Evolutionary conservation across 2,888 invertebrate species (phyloP).

Genomic region (Diabrotica balteata): DNA sequence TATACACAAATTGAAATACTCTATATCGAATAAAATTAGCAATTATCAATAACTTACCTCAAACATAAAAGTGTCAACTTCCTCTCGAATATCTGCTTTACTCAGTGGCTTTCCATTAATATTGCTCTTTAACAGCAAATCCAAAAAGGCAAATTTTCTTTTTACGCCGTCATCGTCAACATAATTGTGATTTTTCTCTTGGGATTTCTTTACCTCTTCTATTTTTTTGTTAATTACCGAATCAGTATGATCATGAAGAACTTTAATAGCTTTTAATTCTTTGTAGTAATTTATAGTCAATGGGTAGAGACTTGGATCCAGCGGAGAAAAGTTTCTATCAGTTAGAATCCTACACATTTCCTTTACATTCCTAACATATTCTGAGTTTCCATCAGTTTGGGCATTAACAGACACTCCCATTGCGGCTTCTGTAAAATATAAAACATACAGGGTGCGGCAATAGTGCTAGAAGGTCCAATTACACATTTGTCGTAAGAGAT

Average conservation of each 20-base stretch:
- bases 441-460: too few relatives aligned
- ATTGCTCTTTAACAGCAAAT: constrained; percentile 69
- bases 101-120: constrained; percentile 67
- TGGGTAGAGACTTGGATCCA: constrained; percentile 63
- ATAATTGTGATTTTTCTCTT: neutral
- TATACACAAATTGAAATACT: too few relatives aligned
- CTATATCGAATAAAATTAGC: too few relatives aligned
- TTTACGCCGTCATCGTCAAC: constrained; percentile 61
- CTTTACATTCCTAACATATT: constrained; percentile 77
- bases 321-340: constrained; percentile 53
- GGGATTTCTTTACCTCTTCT: constrained; percentile 45
- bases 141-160: constrained; percentile 72
- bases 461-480: too few relatives aligned
- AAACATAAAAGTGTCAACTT: constrained; percentile 78
- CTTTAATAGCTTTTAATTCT: constrained; percentile 51
- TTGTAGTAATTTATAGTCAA: constrained; percentile 66
- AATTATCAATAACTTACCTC: constrained; percentile 59
- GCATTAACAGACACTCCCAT: constrained; percentile 82
- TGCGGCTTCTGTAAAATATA: constrained; percentile 70
- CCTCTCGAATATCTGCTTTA: constrained; percentile 69
- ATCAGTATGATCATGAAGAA: constrained; percentile 27
- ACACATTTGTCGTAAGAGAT: too few relatives aligned
- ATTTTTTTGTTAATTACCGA: constrained; percentile 32
- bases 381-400: constrained; percentile 71
- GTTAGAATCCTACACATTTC: constrained; percentile 53